Conservation (phyloP, 1,140 invertebrate species). For the Bombus huntii region DNA sequence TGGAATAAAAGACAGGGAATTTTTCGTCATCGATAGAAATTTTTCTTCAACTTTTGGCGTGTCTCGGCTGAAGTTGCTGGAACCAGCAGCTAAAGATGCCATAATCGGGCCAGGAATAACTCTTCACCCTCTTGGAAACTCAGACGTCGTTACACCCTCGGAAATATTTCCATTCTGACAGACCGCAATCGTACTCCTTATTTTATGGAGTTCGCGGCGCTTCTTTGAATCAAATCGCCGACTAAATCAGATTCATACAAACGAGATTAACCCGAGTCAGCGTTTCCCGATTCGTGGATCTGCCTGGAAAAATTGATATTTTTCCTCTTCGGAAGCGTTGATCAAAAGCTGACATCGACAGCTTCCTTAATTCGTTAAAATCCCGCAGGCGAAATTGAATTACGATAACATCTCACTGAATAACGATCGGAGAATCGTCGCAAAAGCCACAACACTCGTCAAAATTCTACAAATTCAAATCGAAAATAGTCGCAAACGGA, state of each 20-base stretch:
- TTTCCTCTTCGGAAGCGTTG: neutral
- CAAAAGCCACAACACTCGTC: neutral
- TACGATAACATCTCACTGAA: neutral
- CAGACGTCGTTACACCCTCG: neutral
- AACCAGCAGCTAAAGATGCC: no score
- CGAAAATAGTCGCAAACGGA: neutral
- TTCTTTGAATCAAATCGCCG: slow-evolving; percentile 9
- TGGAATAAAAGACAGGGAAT: no score
- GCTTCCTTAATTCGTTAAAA: no score
- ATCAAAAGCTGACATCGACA: no score
- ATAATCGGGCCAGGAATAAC: neutral
- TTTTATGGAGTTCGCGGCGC: neutral
- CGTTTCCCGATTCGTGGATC: neutral
- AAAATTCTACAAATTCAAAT: neutral
- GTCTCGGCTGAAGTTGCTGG: neutral
- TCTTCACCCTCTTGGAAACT: neutral
- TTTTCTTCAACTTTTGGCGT: neutral
- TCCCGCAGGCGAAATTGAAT: neutral
- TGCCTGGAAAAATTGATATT: neutral
- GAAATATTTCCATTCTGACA: slow-evolving; percentile 14
- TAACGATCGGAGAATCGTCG: no score
- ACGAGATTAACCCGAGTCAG: neutral
- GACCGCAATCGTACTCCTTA: neutral
- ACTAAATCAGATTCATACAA: slow-evolving; percentile 1
- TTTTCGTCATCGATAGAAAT: neutral